Evolutionary conservation across 1,140 invertebrate genomes (phyloP), one percentile per base, ranked within the genome.

Genomic region (Drosophila melanica): DNA sequence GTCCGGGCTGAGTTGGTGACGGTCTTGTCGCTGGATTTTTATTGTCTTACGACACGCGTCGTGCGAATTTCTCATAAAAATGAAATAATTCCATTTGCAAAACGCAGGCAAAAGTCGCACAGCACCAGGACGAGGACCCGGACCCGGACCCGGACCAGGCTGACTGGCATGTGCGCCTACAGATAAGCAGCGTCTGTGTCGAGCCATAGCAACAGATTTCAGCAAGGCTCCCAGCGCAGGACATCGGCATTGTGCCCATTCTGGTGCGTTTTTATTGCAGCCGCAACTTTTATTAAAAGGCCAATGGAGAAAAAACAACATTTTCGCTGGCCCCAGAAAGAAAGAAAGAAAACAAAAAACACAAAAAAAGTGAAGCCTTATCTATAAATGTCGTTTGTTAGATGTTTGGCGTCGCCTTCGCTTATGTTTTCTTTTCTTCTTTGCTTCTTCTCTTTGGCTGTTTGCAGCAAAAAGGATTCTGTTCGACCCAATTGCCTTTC

Each of bases 261-360:
- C 9, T 72, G 69, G 45, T 59, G 39, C 48, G 67, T 45, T 79
- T 87, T 87, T 87, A 87, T 82, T 89, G 82, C 84, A 82, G 79
- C 84, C 82, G 79, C 82, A 87, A 87, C 65, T 87, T 87, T 89
- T 87, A 89, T 87, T 82, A 87, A 87, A 86, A 67, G 75, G 78
- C 77, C 70, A 77, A 55, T 64, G 47, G 71, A 64, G 70, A 79
- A 60, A 51, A 57, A 48, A 63, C 55, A 48, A 59, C 51, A 27
- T 27, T 27, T 27, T 1, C 6, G 27, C 27, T 27, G 27, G 5
- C 27, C 27, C 27, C 33, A 58, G 63, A 39, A 48, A 33, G n/a
- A 35, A 41, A 65, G 51, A 57, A 41, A n/a, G 44, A 58, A 42
- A 58, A 37, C 11, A 14, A 47, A 54, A n/a, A 35, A 27, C 4